These are phyloP conservation scores for Gallinago paraguaiae DNA, from an alignment of 2,113 vertebrate genomes.

Conservation along the genomic window DNA sequence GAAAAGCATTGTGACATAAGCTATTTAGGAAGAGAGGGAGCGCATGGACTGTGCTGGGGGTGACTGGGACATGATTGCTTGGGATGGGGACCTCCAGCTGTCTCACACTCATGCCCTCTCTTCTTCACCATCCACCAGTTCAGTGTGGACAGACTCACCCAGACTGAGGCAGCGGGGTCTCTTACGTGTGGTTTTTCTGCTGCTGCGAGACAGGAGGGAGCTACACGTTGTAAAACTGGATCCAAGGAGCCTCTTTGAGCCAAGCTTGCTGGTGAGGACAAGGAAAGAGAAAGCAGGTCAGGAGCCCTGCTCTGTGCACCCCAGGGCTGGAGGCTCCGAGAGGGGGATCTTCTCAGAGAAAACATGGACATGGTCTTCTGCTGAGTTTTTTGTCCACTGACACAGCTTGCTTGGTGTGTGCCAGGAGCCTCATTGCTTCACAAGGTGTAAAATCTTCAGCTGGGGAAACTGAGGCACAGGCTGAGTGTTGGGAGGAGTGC, in stretches of 20 bases:
- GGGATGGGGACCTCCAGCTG: neutral
- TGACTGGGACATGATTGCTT: neutral
- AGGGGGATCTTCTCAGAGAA: neutral
- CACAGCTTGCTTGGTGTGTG: fast-evolving
- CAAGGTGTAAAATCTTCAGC: neutral
- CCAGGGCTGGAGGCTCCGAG: neutral
- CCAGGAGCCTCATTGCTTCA: neutral
- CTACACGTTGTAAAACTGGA: fast-evolving
- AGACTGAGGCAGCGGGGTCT: neutral
- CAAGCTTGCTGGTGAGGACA: neutral
- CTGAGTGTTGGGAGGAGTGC: neutral
- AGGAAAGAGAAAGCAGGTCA: neutral
- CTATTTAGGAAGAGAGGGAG: neutral
- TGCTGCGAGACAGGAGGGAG: neutral
- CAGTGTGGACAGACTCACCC: neutral
- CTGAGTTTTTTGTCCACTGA: neutral
- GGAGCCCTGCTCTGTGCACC: fast-evolving
- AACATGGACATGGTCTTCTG: neutral
- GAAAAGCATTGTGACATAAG: neutral
- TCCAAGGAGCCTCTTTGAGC: neutral
- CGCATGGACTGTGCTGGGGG: neutral
- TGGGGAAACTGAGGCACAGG: neutral
- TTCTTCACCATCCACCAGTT: neutral
- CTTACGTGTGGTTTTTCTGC: neutral
- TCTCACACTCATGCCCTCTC: neutral